These are phyloP conservation scores for Psittacula derbiana DNA, from an alignment of 2,797 vertebrate species.

Conservation along the genomic window DNA sequence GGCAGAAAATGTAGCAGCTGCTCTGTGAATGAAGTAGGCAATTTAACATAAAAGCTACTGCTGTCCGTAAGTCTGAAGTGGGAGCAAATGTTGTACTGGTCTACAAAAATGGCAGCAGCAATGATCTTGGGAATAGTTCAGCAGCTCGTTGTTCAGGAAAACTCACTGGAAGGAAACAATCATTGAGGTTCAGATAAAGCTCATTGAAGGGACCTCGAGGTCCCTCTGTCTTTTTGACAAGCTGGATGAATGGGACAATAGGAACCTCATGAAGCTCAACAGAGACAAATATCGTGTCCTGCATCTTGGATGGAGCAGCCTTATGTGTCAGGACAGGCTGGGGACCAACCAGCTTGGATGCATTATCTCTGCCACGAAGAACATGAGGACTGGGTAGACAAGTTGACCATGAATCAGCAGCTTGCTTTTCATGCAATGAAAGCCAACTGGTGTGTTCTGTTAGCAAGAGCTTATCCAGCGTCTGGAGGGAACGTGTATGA, in stretches of 20 bases:
- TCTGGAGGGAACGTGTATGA: neutral
- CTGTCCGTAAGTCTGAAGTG: conserved; percentile 44
- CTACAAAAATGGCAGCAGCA: conserved; percentile 3
- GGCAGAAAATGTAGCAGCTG: conserved; percentile 54
- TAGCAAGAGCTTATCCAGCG: neutral
- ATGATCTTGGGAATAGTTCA: neutral
- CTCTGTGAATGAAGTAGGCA: conserved; percentile 25
- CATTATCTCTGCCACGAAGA: neutral
- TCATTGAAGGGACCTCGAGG: neutral
- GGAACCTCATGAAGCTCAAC: neutral
- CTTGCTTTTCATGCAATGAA: neutral
- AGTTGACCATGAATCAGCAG: neutral
- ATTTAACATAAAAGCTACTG: conserved; percentile 43
- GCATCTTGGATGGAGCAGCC: neutral
- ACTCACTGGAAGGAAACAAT: accelerated
- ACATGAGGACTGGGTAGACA: neutral
- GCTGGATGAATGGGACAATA: neutral
- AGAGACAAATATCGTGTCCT: neutral
- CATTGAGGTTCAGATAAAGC: neutral
- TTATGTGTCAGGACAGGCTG: neutral
- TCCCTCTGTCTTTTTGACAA: neutral
- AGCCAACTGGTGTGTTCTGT: neutral
- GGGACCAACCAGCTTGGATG: neutral
- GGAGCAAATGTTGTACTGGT: neutral
- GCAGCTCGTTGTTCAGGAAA: neutral